Evolutionary conservation across 2,888 invertebrate genomes (phyloP).

Genomic region (Andrena dorsata): DNA sequence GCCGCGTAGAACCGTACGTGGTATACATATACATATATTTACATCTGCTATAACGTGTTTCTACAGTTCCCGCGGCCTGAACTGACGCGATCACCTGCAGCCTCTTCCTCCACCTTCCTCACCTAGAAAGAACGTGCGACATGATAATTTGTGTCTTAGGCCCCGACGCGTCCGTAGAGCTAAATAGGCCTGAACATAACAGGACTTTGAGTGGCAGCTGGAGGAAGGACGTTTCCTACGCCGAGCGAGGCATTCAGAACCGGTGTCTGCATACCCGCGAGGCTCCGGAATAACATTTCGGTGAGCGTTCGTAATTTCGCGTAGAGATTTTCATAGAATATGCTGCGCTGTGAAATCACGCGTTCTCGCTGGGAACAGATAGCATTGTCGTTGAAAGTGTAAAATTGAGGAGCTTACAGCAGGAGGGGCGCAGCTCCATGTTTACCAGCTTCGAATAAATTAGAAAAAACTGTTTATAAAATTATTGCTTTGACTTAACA

Average conservation of each 20-base stretch:
- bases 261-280: background rate
- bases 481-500: too few species aligned
- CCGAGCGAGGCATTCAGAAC: background rate
- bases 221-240: slow-evolving; percentile 6
- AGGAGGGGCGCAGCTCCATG: too few species aligned
- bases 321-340: too few species aligned
- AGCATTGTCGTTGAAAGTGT: too few species aligned
- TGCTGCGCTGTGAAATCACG: too few species aligned
- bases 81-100: slow-evolving; percentile 70
- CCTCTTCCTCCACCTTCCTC: slow-evolving; percentile 34
- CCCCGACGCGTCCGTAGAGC: background rate
- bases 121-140: slow-evolving; percentile 18
- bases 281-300: background rate
- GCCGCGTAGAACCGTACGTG: slow-evolving; percentile 40
- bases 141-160: slow-evolving; percentile 24
- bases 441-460: too few species aligned
- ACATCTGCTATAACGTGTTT: slow-evolving; percentile 49
- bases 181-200: slow-evolving; percentile 29
- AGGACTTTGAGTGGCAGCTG: slow-evolving; percentile 24
- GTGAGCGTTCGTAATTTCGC: too few species aligned
- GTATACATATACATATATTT: slow-evolving; percentile 48
- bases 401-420: too few species aligned
- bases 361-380: too few species aligned
- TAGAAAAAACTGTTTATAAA: too few species aligned
- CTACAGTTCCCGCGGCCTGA: slow-evolving; percentile 32